Conservation (phyloP, 2,113 vertebrate genomes). For the Siniperca knerii region DNA sequence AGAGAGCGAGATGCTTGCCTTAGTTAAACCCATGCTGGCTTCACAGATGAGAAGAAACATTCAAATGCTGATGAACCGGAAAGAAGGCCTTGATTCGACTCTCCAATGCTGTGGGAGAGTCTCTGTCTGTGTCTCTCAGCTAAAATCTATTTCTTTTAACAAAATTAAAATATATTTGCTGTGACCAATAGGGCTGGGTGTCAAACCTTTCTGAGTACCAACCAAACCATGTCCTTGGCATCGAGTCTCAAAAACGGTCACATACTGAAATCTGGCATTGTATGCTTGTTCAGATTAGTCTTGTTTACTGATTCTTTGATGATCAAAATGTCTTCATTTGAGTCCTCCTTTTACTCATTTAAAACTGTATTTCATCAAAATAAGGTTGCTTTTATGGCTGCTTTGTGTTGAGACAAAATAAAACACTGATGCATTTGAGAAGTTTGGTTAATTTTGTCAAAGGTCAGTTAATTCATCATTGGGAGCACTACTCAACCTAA, state of each 20-base stretch:
- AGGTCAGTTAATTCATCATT: background rate
- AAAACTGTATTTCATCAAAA: background rate
- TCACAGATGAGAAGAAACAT: constrained; percentile 67
- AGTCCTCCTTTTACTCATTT: background rate
- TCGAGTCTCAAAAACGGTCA: background rate
- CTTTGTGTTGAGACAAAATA: background rate
- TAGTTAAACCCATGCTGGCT: constrained; percentile 58
- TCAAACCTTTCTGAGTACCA: background rate
- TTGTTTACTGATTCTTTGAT: background rate
- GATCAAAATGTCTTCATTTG: background rate
- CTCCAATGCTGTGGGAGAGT: constrained; percentile 32
- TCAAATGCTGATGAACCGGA: constrained; percentile 78
- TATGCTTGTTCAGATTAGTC: background rate
- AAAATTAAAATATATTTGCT: background rate
- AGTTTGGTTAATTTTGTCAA: background rate
- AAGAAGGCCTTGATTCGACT: constrained; percentile 42
- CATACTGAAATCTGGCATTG: background rate
- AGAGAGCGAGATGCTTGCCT: constrained; percentile 31
- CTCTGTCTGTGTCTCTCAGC: constrained; percentile 2
- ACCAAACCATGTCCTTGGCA: background rate
- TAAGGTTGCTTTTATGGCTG: background rate
- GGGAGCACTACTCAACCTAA: background rate
- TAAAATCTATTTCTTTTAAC: background rate
- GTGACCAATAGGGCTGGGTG: background rate
- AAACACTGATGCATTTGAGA: background rate